phyloP scores from a whole-genome alignment of 2,113 vertebrate species.

The Sitta europaea region DNA sequence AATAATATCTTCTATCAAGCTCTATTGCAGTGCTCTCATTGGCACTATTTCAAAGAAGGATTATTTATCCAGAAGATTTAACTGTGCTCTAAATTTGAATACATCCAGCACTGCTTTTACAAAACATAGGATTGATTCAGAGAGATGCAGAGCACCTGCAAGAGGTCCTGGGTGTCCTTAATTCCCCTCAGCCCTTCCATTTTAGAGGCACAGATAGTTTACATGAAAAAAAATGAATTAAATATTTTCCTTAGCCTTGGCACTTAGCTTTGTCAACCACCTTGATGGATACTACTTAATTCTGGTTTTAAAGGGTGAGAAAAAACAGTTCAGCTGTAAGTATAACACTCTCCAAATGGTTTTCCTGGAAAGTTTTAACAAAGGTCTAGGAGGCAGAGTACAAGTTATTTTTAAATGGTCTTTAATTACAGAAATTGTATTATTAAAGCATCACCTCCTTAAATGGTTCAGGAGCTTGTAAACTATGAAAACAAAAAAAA shows the following conservation, averaged over 20 bases:
- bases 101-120: not conserved
- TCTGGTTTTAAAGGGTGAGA: not conserved
- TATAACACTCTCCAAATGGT: not conserved
- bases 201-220: not conserved
- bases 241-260: not conserved
- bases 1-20: slow-evolving; percentile 35
- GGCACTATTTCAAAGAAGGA: slow-evolving; percentile 53
- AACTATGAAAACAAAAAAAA: not conserved
- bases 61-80: slow-evolving; percentile 62
- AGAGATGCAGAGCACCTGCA: not conserved
- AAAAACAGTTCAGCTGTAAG: not conserved
- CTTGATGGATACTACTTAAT: not conserved
- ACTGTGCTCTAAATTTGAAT: slow-evolving; percentile 36
- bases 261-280: not conserved
- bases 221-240: not conserved
- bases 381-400: not conserved
- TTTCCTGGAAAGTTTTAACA: not conserved
- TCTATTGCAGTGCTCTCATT: slow-evolving; percentile 23
- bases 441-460: not conserved
- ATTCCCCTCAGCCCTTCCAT: not conserved
- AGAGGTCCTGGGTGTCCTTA: not conserved
- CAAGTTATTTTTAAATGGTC: not conserved
- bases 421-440: not conserved
- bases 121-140: not conserved
- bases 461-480: not conserved